Evolutionary conservation across 1,140 invertebrate genomes (phyloP).

Genomic region (Drosophila persimilis): DNA sequence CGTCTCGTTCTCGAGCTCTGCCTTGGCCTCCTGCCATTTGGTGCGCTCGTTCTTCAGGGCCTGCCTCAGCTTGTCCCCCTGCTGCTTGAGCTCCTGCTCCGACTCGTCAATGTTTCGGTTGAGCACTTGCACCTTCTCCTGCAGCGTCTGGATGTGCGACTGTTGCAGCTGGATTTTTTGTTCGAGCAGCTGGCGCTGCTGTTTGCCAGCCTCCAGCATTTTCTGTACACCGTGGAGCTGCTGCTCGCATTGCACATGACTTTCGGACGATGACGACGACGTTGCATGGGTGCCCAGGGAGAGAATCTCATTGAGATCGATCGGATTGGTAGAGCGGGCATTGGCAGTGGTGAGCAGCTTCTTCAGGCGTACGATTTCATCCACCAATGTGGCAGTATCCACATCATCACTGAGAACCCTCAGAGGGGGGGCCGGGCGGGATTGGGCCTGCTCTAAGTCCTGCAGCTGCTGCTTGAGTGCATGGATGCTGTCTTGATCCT

Average conservation of each 20-base stretch:
- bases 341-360: conserved; percentile 85
- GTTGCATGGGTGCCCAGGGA: conserved; percentile 34
- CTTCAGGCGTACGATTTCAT: conserved; percentile 85
- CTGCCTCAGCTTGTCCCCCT: conserved; percentile 84
- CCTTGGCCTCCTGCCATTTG: conserved; percentile 85
- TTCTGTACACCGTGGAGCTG: conserved; percentile 84
- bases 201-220: conserved; percentile 76
- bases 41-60: conserved; percentile 84
- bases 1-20: conserved; percentile 84
- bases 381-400: conserved; percentile 78
- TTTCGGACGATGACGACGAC: conserved; percentile 55
- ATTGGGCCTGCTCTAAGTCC: conserved; percentile 54
- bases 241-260: conserved; percentile 82
- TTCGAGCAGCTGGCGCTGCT: conserved; percentile 47
- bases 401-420: conserved; percentile 50
- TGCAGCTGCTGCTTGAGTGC: conserved; percentile 86
- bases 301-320: conserved; percentile 84
- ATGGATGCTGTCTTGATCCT: conserved; percentile 90
- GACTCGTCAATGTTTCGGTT: conserved; percentile 86
- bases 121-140: conserved; percentile 86
- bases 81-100: conserved; percentile 84
- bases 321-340: conserved; percentile 84
- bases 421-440: neutral
- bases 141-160: conserved; percentile 86
- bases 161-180: conserved; percentile 83